Evolutionary conservation across 2,113 vertebrate species (phyloP), one percentile per base, ranked within the genome.

Genomic region (Aythya baeri): DNA sequence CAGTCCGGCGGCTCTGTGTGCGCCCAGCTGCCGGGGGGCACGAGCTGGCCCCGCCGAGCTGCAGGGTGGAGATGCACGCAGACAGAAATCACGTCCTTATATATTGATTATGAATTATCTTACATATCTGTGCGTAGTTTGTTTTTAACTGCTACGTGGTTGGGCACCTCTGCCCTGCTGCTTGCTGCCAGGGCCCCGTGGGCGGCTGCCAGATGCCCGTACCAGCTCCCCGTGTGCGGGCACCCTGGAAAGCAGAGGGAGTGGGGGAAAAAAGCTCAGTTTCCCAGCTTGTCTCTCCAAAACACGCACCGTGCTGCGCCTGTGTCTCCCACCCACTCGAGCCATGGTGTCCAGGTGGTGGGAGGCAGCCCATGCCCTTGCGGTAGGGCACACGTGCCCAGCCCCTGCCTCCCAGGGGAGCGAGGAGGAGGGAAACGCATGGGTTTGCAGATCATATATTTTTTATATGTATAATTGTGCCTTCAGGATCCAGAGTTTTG

Each of bases 301-400:
- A 63, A 52, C 46, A 25, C 20, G 86, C 58, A 9, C 34, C 1
- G 0, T 27, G 17, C 58, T 79, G 38, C 31, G 88, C 25, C 8
- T 46, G 46, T 46, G 46, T 46, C 46, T n/a, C 17, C 58, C 1
- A 23, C 16, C 27, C 62, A 46, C 52, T 44, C 70, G 25, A 27
- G 23, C 16, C 16, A 15, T 7, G 12, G 11, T 36, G 32, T 41
- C 13, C 54, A 7, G 59, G 15, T 68, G 52, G 27, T 38, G 43
- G 9, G 36, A 86, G 62, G 27, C 62, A 65, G 34, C 34, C 1
- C 0, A 11, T 18, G 44, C 2, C 65, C 52, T 17, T 61, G 21
- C 1, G 0, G 9, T 6, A 15, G 44, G 31, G 50, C 25, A 17
- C 7, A 5, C 0, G 0, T 4, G 14, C 36, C 17, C 36, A 65